Evolutionary conservation across 2,888 invertebrate species (phyloP), one percentile per base, ranked within the genome.

Genomic region (Clistopyga incitator): DNA sequence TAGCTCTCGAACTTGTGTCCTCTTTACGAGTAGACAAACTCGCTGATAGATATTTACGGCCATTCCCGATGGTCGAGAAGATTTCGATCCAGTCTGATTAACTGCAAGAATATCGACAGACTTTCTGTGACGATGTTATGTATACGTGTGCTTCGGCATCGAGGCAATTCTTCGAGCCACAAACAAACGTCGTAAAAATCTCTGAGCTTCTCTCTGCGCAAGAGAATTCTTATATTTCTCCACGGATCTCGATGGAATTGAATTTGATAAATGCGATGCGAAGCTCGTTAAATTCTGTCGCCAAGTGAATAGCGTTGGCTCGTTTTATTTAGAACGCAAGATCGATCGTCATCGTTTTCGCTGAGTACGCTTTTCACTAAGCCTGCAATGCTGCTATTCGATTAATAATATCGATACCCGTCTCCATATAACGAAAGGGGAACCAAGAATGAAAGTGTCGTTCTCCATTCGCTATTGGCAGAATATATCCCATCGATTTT

Each of bases 11-110:
- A 59, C 67, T 77, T 29, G 20, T 8, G 11, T 45, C 6, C 76
- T 42, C 29, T 77, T 80, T 64, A 77, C 61, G 77, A 80, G 29
- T 61, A 20, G 61, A 68, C 72, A 61, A 80, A 83, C 67, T 77
- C 72, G 8, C 61, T 47, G 79, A 80, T 77, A 61, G 79, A 80
- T 81, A 77, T 81, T 81, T 68, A 80, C 76, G 76, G 67, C 23
- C 54, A 11, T 65, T 65, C 20, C 13, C 38, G 77, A 78, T 56
- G 23, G 42, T 34, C 29, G 47, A 42, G 52, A 47, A 18, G 74
- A 74, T 78, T 56, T 38, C 71, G 50, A 71, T 65, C 34, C 68
- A 23, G 70, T 23, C 56, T 75, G 61, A 68, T 78, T 75, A 59
- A 77, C 56, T 45, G 47, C 71, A 29, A 25, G 20, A 13, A 2